phyloP scores from a whole-genome alignment of 2,888 invertebrate species.

The Morpho achilles region DNA sequence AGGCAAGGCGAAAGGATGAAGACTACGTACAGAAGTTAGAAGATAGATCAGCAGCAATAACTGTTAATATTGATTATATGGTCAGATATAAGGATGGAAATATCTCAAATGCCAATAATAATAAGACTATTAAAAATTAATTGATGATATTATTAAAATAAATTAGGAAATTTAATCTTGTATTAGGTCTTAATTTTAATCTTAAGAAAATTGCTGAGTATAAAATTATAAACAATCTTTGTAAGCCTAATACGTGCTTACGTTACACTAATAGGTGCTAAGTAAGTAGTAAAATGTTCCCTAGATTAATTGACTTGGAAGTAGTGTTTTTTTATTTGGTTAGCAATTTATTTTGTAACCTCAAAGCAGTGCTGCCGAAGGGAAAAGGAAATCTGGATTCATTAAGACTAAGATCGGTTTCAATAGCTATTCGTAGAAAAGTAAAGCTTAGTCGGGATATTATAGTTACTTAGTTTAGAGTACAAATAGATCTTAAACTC shows the following conservation, averaged over 20 bases:
- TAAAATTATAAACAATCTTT: constrained; percentile 73
- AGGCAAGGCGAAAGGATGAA: constrained; percentile 20
- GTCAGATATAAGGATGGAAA: constrained; percentile 7
- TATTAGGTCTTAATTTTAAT: constrained; percentile 59
- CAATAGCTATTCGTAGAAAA: constrained; percentile 64
- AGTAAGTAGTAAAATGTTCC: constrained; percentile 85
- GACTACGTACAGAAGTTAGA: constrained; percentile 17
- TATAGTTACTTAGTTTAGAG: constrained; percentile 51
- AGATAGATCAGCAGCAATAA: constrained; percentile 39
- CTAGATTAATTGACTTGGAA: constrained; percentile 92
- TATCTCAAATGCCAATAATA: constrained; percentile 22
- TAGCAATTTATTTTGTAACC: constrained; percentile 43
- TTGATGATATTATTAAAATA: constrained; percentile 23
- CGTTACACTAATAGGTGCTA: constrained; percentile 70
- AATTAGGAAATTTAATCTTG: constrained; percentile 25
- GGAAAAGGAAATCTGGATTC: constrained; percentile 36
- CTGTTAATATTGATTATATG: constrained; percentile 1
- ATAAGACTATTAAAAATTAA: constrained; percentile 12
- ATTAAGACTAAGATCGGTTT: constrained; percentile 48
- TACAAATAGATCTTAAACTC: constrained; percentile 64
- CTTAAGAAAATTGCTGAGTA: constrained; percentile 72
- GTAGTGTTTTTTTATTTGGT: constrained; percentile 75
- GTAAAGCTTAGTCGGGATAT: constrained; percentile 71
- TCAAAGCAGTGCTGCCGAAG: constrained; percentile 45
- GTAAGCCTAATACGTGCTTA: constrained; percentile 74